Evolutionary conservation across 2,888 invertebrate species (phyloP).

Genomic region (Mythimna pallens): DNA sequence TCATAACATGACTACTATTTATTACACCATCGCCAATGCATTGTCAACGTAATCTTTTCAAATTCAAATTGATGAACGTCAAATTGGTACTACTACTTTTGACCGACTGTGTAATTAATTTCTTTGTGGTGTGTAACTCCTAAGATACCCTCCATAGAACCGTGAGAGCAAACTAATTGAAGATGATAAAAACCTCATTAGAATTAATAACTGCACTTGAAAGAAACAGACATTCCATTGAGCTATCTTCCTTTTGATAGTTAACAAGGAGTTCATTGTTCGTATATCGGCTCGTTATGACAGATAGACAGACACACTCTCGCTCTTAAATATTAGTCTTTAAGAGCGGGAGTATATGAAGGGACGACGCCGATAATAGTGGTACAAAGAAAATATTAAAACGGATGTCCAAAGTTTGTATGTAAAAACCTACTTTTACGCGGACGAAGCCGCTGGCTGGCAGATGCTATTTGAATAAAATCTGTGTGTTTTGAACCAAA

Average conservation of each 20-base stretch:
- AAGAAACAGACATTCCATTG: slow-evolving; percentile 50
- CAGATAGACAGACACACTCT: slow-evolving; percentile 35
- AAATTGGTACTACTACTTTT: slow-evolving; percentile 2
- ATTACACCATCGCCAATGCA: background rate
- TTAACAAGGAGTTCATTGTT: slow-evolving; percentile 48
- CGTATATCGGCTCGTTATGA: slow-evolving; percentile 31
- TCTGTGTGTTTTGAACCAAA: background rate
- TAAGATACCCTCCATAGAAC: background rate
- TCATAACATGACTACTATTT: background rate
- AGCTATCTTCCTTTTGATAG: slow-evolving; percentile 47
- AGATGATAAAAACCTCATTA: slow-evolving; percentile 41
- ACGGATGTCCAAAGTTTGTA: too few species aligned
- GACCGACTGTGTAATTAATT: slow-evolving; percentile 8
- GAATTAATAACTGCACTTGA: slow-evolving; percentile 54
- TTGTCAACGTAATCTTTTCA: background rate
- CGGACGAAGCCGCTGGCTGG: too few species aligned
- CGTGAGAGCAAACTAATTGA: slow-evolving; percentile 46
- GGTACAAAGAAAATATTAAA: background rate
- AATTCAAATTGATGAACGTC: slow-evolving; percentile 13
- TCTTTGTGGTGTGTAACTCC: background rate
- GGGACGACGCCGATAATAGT: background rate
- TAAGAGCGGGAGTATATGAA: background rate
- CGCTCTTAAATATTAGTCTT: slow-evolving; percentile 11
- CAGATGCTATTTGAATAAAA: too few species aligned
- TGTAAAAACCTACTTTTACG: too few species aligned